Conservation (phyloP, 2,113 vertebrate genomes). For the Excalfactoria chinensis region DNA sequence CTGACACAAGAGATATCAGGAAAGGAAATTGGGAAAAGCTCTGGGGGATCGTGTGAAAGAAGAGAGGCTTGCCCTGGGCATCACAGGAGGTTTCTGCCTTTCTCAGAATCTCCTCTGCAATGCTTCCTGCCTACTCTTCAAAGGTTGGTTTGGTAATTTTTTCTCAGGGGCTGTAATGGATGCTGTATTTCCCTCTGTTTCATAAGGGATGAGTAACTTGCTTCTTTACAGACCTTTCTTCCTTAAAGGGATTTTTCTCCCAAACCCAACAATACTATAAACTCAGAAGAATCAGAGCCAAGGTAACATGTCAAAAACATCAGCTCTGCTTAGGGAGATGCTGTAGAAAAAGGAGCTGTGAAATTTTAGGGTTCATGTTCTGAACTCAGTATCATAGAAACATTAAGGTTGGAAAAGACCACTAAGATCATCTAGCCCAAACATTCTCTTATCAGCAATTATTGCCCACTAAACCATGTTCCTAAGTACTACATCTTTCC, state of each 20-base stretch:
- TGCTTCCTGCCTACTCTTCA: background rate
- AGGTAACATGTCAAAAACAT: conserved; percentile 27
- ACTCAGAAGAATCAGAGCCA: conserved; percentile 18
- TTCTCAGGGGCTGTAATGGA: background rate
- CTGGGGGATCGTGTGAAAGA: background rate
- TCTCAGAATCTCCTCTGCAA: background rate
- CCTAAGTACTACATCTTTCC: too few species aligned
- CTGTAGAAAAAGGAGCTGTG: background rate
- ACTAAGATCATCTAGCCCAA: too few species aligned
- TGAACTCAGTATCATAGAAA: background rate
- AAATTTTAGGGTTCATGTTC: conserved; percentile 29
- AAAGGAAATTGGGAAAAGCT: background rate
- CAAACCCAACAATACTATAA: conserved; percentile 10
- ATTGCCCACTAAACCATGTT: too few species aligned
- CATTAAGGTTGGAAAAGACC: too few species aligned
- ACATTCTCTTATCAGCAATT: too few species aligned
- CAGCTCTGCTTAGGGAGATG: background rate
- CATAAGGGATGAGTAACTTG: conserved; percentile 17
- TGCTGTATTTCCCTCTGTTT: background rate
- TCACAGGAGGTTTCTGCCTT: background rate
- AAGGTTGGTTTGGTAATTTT: background rate
- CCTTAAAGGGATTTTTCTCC: background rate
- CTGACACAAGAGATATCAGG: background rate
- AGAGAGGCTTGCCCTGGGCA: conserved; percentile 1
- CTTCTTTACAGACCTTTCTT: conserved; percentile 6